These are phyloP conservation scores for Ormyrus labotus DNA, from an alignment of 2,888 invertebrate genomes.

Conservation along the genomic window DNA sequence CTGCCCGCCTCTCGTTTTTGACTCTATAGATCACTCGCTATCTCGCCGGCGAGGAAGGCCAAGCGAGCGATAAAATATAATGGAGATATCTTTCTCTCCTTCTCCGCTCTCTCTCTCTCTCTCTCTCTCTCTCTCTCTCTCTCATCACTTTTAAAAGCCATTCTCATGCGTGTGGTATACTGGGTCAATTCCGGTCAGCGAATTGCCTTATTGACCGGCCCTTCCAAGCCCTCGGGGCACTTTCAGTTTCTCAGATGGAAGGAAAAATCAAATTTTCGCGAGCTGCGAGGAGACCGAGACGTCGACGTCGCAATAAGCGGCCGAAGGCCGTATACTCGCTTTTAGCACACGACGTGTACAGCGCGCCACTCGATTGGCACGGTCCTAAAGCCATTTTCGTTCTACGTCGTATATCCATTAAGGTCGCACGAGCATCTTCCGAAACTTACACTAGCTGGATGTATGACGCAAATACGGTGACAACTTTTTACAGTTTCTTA, in stretches of 20 bases:
- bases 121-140: slow-evolving; percentile 18
- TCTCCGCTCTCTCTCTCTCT: slow-evolving; percentile 18
- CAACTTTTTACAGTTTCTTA: background rate
- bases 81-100: slow-evolving; percentile 21
- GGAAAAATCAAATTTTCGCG: slow-evolving; percentile 71
- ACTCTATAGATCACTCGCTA: slow-evolving; percentile 46
- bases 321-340: slow-evolving; percentile 38
- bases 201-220: slow-evolving; percentile 75
- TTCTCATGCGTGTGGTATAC: slow-evolving; percentile 54
- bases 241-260: slow-evolving; percentile 74
- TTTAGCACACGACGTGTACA: slow-evolving; percentile 14
- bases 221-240: slow-evolving; percentile 62
- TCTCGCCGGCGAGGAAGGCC: slow-evolving; percentile 22
- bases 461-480: background rate
- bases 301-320: slow-evolving; percentile 63
- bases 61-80: slow-evolving; percentile 53
- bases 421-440: slow-evolving; percentile 41
- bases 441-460: slow-evolving; percentile 10
- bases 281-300: slow-evolving; percentile 35
- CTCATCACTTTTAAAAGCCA: slow-evolving; percentile 50
- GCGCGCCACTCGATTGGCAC: slow-evolving; percentile 35
- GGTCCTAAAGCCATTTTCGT: slow-evolving; percentile 41
- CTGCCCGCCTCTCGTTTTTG: slow-evolving; percentile 2
- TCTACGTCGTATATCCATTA: slow-evolving; percentile 35
- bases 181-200: slow-evolving; percentile 73